These are phyloP conservation scores for Ochropacha duplaris DNA, from an alignment of 2,888 invertebrate genomes.

Conservation along the genomic window DNA sequence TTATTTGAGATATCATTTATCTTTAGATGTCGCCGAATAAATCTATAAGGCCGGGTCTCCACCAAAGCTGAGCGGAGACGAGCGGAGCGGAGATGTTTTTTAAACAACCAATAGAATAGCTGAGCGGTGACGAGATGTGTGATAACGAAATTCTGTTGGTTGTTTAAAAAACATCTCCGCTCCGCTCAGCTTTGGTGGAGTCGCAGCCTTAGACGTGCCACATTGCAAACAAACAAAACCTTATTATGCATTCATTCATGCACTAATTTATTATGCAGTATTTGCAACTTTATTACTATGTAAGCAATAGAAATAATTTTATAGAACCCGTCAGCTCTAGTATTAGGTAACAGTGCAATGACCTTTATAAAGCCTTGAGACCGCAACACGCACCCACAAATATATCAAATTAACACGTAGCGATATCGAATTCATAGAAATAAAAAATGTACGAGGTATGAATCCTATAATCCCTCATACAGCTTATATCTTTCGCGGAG, in stretches of 20 bases:
- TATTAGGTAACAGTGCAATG: background rate
- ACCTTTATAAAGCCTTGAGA: background rate
- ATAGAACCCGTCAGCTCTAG: background rate
- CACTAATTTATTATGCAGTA: background rate
- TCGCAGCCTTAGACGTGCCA: no score
- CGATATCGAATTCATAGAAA: slow-evolving; percentile 1
- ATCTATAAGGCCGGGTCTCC: no score
- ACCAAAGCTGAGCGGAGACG: no score
- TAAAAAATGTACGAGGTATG: background rate
- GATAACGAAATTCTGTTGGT: no score
- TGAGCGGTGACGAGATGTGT: no score
- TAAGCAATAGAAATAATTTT: background rate
- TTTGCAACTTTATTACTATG: background rate
- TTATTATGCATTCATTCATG: background rate
- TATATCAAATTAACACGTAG: background rate
- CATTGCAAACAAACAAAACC: background rate
- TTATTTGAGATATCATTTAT: no score
- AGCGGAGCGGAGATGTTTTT: no score
- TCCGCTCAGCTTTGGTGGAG: no score
- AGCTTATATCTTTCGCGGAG: background rate
- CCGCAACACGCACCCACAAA: background rate
- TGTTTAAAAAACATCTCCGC: no score
- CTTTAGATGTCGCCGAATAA: no score
- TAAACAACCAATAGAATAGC: no score
- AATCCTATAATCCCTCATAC: background rate